These are phyloP conservation scores for Dolomedes plantarius DNA, from an alignment of 2,888 invertebrate species.

Conservation along the genomic window DNA sequence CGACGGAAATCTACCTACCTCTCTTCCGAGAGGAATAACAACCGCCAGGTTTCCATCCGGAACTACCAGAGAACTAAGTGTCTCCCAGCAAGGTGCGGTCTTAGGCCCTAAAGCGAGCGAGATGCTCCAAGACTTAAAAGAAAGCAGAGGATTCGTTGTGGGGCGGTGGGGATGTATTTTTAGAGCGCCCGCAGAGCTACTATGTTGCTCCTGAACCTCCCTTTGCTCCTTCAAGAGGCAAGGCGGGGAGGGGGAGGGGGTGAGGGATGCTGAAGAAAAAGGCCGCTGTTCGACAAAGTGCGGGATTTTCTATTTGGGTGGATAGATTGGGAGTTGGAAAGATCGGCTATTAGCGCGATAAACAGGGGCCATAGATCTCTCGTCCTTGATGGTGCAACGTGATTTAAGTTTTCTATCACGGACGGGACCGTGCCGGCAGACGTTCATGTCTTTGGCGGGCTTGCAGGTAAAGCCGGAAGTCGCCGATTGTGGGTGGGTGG, in stretches of 20 bases:
- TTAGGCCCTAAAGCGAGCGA: not conserved
- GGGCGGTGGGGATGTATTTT: conserved; percentile 52
- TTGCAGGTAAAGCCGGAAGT: no score
- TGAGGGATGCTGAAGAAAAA: not conserved
- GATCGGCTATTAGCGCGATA: not conserved
- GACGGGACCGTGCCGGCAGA: no score
- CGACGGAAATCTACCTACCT: not conserved
- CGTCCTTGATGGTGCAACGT: not conserved
- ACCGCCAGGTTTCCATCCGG: not conserved
- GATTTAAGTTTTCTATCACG: no score
- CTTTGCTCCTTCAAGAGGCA: conserved; percentile 14
- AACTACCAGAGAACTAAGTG: not conserved
- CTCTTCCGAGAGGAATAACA: not conserved
- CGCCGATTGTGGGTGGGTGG: no score
- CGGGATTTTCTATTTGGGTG: conserved; percentile 11
- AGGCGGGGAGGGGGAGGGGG: not conserved
- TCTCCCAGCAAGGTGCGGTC: not conserved
- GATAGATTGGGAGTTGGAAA: not conserved
- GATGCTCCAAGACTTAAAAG: conserved; percentile 23
- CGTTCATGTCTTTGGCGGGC: no score
- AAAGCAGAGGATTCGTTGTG: conserved; percentile 8
- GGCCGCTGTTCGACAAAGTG: conserved; percentile 46
- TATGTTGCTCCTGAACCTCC: conserved; percentile 41
- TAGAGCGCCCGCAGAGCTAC: conserved; percentile 53
- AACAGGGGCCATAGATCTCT: not conserved